Evolutionary conservation across 2,113 vertebrate genomes (phyloP), one percentile per base, ranked within the genome.

Genomic region (Chloebia gouldiae): DNA sequence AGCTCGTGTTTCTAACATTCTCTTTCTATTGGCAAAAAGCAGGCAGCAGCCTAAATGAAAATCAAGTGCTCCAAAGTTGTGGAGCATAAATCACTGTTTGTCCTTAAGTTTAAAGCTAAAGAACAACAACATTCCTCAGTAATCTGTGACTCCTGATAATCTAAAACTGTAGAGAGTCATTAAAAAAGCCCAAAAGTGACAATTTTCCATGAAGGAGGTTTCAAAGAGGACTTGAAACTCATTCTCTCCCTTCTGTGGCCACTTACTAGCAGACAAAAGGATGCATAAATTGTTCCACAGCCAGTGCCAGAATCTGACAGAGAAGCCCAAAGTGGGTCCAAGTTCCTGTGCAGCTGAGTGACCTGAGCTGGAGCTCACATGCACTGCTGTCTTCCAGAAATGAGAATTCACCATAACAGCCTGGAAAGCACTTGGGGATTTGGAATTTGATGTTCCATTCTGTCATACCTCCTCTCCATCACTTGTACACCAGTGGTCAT

Each of bases 161-260:
- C 10, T 86, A 61, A 83, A 88, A n/a, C 31, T 53, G 45, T 49
- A 27, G 30, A 39, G 22, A 57, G 44, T 27, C 11, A 45, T 54
- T 59, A 16, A 42, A 56, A 78, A 68, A 33, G 0, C 3, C 21
- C 23, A 0, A 9, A 64, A 66, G 10, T 3, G 3, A 15, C 13
- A 69, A 53, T 53, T 65, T 53, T 9, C 33, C 2, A 4, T 50
- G 12, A 57, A 31, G 2, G 3, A 27, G 4, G 23, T 66, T 73
- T 51, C 39, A 40, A 78, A 16, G 40, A 66, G 9, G 51, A 63
- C 33, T 59, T 76, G 39, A 78, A 84, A 84, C 10, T 15, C 49
- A 8, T 11, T 53, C 45, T 51, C 11, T 4, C 13, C 3, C 7
- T 82, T 71, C 61, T 12, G 4, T 28, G 56, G 21, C 10, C 27